Evolutionary conservation across 2,888 invertebrate genomes (phyloP), one percentile per base, ranked within the genome.

Genomic region (Plagodis pulveraria): DNA sequence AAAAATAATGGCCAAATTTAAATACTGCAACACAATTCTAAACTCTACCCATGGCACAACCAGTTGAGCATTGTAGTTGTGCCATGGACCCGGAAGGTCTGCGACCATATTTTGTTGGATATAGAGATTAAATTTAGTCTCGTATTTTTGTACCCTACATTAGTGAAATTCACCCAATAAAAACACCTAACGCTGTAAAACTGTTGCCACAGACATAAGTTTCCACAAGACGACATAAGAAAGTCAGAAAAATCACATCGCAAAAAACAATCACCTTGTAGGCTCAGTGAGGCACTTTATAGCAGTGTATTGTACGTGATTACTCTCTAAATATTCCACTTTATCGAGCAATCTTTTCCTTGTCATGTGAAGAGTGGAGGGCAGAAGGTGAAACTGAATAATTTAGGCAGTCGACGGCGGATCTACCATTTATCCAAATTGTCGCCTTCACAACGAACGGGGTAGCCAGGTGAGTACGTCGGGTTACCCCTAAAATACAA

Each of bases 391-490:
- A 71, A 69, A 67, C 71, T 90, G 87, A 91, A 91, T 91, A 85
- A 89, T 91, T 88, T 84, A 91, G 80, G 69, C 66, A 76, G 84
- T 73, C 76, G 87, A 77, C 83, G 78, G 77, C 75, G 83, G 83
- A 84, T 85, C 80, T 81, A 86, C 86, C 87, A 89, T 91, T 90
- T 90, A 89, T 89, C 86, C 84, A 88, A 89, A 91, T 89, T 87
- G 87, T 86, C 84, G 83, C 80, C 81, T 81, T 78, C 76, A 74
- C 77, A 74, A 74, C 48, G 44, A 45, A 53, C 44, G 40, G 51
- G 34, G 47, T 11, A 41, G 43, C 47, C 48, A 60, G 48, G 41
- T 51, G 12, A 11, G 36, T 6, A 5, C 10, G 5, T 11, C 12
- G 9, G 43, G 6, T 44, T 51, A 44, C 49, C 41, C 10, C 32